Evolutionary conservation across 1,140 invertebrate genomes (phyloP).

Genomic region (Hylyphantes graminicola): DNA sequence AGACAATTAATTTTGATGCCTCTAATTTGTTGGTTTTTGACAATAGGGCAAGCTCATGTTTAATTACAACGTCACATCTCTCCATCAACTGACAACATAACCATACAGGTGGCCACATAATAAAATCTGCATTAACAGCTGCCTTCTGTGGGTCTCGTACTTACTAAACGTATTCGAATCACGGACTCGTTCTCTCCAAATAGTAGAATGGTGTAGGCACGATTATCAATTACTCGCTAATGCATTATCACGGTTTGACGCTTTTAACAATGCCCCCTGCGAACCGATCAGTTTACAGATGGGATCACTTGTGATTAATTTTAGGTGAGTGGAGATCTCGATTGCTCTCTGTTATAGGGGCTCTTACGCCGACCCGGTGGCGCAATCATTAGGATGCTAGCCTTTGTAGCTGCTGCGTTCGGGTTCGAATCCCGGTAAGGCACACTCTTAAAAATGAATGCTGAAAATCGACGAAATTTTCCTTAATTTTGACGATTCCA

Average conservation of each 20-base stretch:
- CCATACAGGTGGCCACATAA: slow-evolving; percentile 5
- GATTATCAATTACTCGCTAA: slow-evolving; percentile 47
- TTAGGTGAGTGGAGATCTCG: no score
- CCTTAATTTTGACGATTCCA: no score
- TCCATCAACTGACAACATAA: not conserved
- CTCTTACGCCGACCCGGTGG: no score
- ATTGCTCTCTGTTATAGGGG: no score
- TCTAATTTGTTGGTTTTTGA: not conserved
- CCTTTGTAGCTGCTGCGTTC: no score
- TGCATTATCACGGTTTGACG: slow-evolving; percentile 44
- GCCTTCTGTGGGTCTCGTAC: not conserved
- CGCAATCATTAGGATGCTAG: no score
- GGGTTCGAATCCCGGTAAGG: no score
- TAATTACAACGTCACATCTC: slow-evolving; percentile 10
- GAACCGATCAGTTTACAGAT: slow-evolving; percentile 13
- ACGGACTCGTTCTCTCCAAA: slow-evolving; percentile 10
- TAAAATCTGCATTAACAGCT: slow-evolving; percentile 19
- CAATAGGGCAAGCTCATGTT: slow-evolving; percentile 12
- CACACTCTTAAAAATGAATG: no score
- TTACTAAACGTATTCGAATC: not conserved
- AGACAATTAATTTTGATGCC: no score
- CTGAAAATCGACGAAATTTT: no score
- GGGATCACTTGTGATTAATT: no score
- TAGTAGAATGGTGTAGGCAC: slow-evolving; percentile 4
- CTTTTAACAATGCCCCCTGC: slow-evolving; percentile 31